Percentiles rank a stretch among this genome's conserved stretches.
Evolutionary conservation across 37 sponge, comb jelly and placozoan species (phyloP).

Genomic region (Halisarca cf. caerulea): DNA sequence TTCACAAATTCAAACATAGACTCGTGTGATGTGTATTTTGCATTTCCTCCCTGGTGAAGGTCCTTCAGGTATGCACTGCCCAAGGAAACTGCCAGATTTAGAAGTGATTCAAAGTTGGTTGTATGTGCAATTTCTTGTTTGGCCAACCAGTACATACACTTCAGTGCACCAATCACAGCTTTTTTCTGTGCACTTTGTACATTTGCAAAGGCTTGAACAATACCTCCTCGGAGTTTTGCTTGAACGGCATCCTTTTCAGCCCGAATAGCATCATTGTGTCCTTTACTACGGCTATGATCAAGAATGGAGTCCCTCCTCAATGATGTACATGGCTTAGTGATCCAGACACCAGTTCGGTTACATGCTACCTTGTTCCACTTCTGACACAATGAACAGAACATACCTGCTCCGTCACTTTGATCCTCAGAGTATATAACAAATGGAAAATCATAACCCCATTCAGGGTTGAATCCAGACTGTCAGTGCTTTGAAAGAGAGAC

Average conservation of each 20-base stretch:
- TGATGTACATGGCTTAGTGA: conserved; percentile 11
- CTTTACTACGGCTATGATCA: background rate
- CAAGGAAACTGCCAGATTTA: conserved; percentile 13
- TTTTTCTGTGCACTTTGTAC: background rate
- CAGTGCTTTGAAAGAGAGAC: too few species aligned
- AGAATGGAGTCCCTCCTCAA: conserved; percentile 12
- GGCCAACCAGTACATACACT: conserved; percentile 37
- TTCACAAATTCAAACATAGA: conserved; percentile 19
- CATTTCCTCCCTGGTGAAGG: background rate
- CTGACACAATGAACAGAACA: background rate
- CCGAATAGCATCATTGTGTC: conserved; percentile 16
- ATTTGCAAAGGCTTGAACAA: background rate
- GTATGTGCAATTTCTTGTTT: conserved; percentile 32
- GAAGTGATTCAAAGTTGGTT: conserved; percentile 30
- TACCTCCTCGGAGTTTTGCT: background rate
- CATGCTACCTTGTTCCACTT: background rate
- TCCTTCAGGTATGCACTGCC: conserved; percentile 1
- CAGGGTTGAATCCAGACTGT: background rate
- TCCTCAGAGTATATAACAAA: background rate
- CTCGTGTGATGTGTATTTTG: conserved; percentile 27
- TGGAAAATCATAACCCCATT: conserved; percentile 10
- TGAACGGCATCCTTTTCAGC: background rate
- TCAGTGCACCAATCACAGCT: conserved; percentile 24
- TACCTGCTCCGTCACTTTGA: background rate
- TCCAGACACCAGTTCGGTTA: background rate